Evolutionary conservation across 2,113 vertebrate genomes (phyloP), one percentile per base, ranked within the genome.

Genomic region (Anthoscopus minutus): DNA sequence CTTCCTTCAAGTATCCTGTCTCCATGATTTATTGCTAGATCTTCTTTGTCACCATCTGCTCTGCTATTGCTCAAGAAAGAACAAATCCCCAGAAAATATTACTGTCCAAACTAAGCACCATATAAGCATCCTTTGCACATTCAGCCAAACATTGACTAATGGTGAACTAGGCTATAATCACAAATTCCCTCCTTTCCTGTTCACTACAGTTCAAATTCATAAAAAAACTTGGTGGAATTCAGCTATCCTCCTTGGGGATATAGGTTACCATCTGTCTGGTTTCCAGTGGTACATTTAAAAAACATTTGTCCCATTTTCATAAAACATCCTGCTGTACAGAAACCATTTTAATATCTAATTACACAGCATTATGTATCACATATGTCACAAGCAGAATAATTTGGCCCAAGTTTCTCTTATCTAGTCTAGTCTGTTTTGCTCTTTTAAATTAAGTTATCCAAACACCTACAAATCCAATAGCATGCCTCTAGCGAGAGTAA

Each of bases 341-440:
- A 96, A 94, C 92, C 82, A 70, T 81, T 95, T 90, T 93, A 90
- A 94, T 89, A 95, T 95, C 95, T 93, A 94, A 96, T 94, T 97
- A 93, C 81, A 44, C 44, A 89, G 69, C 70, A 77, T 90, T 96
- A 94, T 96, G 84, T 89, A 97, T 93, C 82, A 90, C 92, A 54
- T 96, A 92, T 93, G 93, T 89, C 94, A 95, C 67, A 93, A 83
- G 17, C 47, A 78, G 67, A 83, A 94, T 86, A 95, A 92, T 94
- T 89, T 90, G 88, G 72, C 76, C 51, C 87, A 70, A 58, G 79
- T 93, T 95, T 78, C 60, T 94, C 56, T 90, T 96, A 94, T 73
- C 74, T 89, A 57, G 58, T 58, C 66, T 88, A 70, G 58, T 94
- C 64, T 90, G 67, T 67, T 94, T 92, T 83, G 37, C 50, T 83